Evolutionary conservation across 2,113 vertebrate species (phyloP), one percentile per base, ranked within the genome.

Genomic region (Malurus elegans): DNA sequence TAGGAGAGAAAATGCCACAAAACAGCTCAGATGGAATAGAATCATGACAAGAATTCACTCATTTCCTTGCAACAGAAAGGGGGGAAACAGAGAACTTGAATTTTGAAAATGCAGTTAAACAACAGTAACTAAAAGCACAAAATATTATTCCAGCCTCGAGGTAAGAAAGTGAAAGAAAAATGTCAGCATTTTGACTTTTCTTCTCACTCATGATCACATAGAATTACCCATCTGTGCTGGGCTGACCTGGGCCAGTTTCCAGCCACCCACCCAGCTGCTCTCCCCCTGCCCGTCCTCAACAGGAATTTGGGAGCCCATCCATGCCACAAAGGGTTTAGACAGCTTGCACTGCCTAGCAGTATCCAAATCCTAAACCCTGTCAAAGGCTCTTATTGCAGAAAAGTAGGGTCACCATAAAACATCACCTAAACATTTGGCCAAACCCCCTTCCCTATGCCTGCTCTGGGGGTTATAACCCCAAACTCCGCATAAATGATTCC

Each of bases 401-500:
- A 38, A 51, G 73, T 0, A 9, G 23, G 14, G 31, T 61, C 75
- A 56, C 21, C 47, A 53, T 12, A 31, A 44, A 88, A 18, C 9
- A 8, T 51, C 42, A 29, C 18, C 25, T 44, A 28, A 1, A 13
- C 18, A 16, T 3, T 47, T 0, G 9, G 73, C 2, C 12, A 67
- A 50, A 78, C 38, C 8, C 25, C 34, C 48, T 36, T 58, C 51
- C 24, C 31, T 38, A 0, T 20, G 50, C 47, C 42, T n/a, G 40
- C 7, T 18, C 34, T 47, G 64, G 40, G 18, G 34, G 31, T 17
- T 69, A 6, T 1, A 69, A 57, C 25, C 53, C 32, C 58, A 36
- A 87, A 0, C 16, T 79, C 71, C 56, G n/a, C 42, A 1, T 6
- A 24, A 28, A 14, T 6, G 29, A 38, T 47, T 51, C 44, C 14